Evolutionary conservation across 2,797 vertebrate species (phyloP).

Genomic region (Chaetodon trifasciatus): DNA sequence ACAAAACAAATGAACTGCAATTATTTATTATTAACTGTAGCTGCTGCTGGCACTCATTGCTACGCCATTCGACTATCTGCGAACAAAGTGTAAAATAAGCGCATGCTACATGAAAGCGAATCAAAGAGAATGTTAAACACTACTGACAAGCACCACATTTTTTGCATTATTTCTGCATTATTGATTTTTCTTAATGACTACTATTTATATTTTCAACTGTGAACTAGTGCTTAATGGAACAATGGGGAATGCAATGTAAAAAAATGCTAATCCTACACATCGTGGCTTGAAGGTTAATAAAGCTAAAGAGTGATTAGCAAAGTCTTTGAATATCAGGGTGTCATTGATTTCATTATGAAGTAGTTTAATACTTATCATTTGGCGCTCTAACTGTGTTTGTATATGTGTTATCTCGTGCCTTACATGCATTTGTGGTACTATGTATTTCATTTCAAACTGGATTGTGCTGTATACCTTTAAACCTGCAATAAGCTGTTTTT

Average conservation of each 20-base stretch:
- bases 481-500: neutral
- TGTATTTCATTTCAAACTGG: neutral
- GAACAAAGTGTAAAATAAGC: neutral
- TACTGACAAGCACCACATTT: too few relatives aligned
- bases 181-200: too few relatives aligned
- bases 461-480: neutral
- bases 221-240: neutral
- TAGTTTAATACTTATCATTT: neutral
- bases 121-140: too few relatives aligned
- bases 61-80: too few relatives aligned
- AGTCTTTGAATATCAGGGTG: neutral
- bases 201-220: too few relatives aligned
- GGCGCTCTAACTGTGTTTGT: neutral
- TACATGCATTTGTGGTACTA: too few relatives aligned
- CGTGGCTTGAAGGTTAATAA: neutral
- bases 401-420: too few relatives aligned
- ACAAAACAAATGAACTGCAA: slow-evolving; percentile 4
- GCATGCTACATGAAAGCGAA: neutral
- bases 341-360: neutral
- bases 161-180: too few relatives aligned
- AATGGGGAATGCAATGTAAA: neutral
- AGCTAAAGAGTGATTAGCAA: neutral
- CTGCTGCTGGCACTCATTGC: neutral
- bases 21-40: slow-evolving; percentile 9
- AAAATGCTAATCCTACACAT: neutral